Evolutionary conservation across 2,888 invertebrate species (phyloP), one percentile per base, ranked within the genome.

Genomic region (Cataglyphis altisquamis): DNA sequence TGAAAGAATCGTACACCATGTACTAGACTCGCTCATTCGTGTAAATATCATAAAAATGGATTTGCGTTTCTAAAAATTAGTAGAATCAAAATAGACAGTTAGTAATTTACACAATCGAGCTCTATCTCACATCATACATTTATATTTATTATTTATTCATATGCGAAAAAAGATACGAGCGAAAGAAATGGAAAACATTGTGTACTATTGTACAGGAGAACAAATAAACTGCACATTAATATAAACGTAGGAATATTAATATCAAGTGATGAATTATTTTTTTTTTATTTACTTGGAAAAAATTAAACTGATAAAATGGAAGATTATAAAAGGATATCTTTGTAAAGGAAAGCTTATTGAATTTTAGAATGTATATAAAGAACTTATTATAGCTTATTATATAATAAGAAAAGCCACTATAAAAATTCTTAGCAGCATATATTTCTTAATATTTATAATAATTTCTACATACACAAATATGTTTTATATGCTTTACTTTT

Each of bases 111-210:
- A 88, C 80, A 86, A 86, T 86, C 78, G 25, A 82, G 84, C 85
- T 80, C 78, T 87, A 87, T 84, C 32, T 77, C 68, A 55, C 85
- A 87, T 82, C 86, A 87, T 85, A 91, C 89, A 91, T 90, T 91
- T 90, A 89, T 93, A 93, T 93, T 93, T 94, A 93, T 93, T 94
- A 94, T 94, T 94, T 94, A 94, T 93, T 94, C 91, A 91, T 91
- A 91, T 91, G 90, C 90, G 93, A 86, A 91, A 91, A 91, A 87
- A 90, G 82, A 87, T 90, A 90, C 89, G 91, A 92, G 91, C 89
- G 89, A 80, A 90, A 91, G 88, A 85, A 89, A 88, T 88, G 85
- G 88, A 87, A 89, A 90, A 89, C 90, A 90, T 93, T 92, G 92
- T 78, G 78, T 93, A 92, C 93, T 92, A 93, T 93, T 94, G 93